Evolutionary conservation across 2,113 vertebrate genomes (phyloP).

Genomic region (Cyphomyrus discorhynchus): DNA sequence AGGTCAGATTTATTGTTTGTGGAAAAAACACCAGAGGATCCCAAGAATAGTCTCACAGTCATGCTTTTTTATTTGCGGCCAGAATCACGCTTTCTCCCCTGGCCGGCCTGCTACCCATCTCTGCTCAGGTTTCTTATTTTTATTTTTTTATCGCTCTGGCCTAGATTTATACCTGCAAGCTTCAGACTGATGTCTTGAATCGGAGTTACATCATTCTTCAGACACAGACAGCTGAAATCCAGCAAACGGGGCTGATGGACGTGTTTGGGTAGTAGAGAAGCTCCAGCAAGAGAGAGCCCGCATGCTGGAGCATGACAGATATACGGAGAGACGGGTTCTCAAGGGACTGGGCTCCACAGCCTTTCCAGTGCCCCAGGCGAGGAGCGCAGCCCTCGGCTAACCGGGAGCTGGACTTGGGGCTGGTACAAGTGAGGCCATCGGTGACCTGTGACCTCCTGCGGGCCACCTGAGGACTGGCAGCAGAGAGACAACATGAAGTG

Average conservation of each 20-base stretch:
- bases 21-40: not conserved
- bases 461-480: not conserved
- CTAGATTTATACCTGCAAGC: not conserved
- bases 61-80: not conserved
- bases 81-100: not conserved
- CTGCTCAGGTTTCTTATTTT: not conserved
- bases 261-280: not conserved
- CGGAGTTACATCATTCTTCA: not conserved
- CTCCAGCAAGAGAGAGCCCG: not conserved
- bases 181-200: not conserved
- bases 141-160: not conserved
- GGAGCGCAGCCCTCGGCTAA: not conserved
- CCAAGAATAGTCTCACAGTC: not conserved
- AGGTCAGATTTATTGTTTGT: slow-evolving; percentile 28
- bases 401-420: not conserved
- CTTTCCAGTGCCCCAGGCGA: not conserved
- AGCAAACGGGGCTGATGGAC: not conserved
- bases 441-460: not conserved
- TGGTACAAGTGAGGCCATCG: not conserved
- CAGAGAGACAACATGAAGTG: not conserved
- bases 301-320: not conserved
- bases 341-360: not conserved
- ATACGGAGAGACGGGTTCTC: not conserved
- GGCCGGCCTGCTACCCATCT: too few relatives aligned
- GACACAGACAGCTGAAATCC: not conserved